These are phyloP conservation scores for Stratiomys singularior DNA, from an alignment of 2,888 invertebrate species.

Conservation along the genomic window DNA sequence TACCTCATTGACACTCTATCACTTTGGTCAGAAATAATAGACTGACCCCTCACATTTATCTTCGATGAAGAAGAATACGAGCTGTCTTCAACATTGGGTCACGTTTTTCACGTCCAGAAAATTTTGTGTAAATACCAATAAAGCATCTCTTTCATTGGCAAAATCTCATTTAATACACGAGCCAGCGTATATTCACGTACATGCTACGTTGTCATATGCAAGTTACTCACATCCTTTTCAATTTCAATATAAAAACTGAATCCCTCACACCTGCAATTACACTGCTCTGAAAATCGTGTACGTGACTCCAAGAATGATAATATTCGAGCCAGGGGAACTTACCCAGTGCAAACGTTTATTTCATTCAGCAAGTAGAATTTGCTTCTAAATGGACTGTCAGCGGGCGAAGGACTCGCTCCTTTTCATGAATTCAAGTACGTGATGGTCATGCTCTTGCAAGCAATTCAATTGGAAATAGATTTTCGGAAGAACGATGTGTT, in stretches of 20 bases:
- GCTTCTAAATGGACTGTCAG: constrained; percentile 24
- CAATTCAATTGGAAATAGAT: neutral
- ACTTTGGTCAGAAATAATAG: too few relatives aligned
- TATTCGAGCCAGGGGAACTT: neutral
- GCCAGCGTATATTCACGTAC: neutral
- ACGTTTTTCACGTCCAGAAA: constrained; percentile 9
- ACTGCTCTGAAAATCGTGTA: constrained; percentile 19
- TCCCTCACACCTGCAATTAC: constrained; percentile 40
- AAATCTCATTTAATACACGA: neutral
- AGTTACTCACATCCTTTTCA: constrained; percentile 7
- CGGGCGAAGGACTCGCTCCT: neutral
- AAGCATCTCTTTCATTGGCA: neutral
- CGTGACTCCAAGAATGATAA: constrained; percentile 33
- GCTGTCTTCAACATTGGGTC: neutral
- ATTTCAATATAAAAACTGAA: constrained; percentile 31
- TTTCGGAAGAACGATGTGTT: neutral
- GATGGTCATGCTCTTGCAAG: neutral
- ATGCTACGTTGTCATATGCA: neutral
- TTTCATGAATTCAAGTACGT: neutral
- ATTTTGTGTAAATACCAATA: constrained; percentile 26
- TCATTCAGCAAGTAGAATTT: neutral
- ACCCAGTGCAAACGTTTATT: neutral
- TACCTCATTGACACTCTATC: too few relatives aligned
- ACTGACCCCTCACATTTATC: too few relatives aligned
- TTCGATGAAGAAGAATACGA: too few relatives aligned